Evolutionary conservation across 2,113 vertebrate species (phyloP).

Genomic region (Phoxinus phoxinus): DNA sequence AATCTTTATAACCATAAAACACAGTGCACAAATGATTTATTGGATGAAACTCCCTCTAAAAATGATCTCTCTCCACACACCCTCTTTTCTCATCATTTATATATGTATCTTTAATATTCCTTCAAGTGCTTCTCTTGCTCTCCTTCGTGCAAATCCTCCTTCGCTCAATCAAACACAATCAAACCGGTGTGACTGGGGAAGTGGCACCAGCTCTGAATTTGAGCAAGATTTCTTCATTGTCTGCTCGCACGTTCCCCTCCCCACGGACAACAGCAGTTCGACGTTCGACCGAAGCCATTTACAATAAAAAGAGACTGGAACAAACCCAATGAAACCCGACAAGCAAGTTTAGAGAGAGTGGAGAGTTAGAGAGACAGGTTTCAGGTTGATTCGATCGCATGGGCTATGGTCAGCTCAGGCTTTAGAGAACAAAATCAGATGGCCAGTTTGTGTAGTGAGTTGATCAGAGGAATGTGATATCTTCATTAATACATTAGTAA

Average conservation of each 20-base stretch:
- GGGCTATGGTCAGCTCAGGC: slow-evolving; percentile 9
- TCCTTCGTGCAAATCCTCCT: slow-evolving; percentile 26
- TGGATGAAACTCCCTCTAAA: background rate
- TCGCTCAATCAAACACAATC: slow-evolving; percentile 45
- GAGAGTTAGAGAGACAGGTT: slow-evolving; percentile 17
- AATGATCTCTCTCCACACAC: background rate
- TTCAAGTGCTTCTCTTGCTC: background rate
- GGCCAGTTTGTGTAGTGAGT: slow-evolving; percentile 23
- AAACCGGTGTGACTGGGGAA: slow-evolving; percentile 37
- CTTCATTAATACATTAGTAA: too few species aligned
- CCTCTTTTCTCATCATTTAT: background rate
- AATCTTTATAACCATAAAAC: background rate
- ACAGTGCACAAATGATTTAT: background rate
- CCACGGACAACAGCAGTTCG: background rate
- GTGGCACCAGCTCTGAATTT: slow-evolving; percentile 61
- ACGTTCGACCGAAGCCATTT: slow-evolving; percentile 28
- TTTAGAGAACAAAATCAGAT: slow-evolving; percentile 30
- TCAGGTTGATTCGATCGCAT: slow-evolving; percentile 25
- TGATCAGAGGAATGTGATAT: slow-evolving; percentile 12
- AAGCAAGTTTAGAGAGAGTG: background rate
- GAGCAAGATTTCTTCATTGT: slow-evolving; percentile 63
- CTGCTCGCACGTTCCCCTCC: slow-evolving; percentile 34
- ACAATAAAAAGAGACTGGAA: slow-evolving; percentile 47
- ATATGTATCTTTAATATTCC: background rate
- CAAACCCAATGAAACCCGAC: slow-evolving; percentile 33